Base-by-base conservation (phyloP, 2,888 invertebrate genomes). In the Platycnemis pennipes region DNA sequence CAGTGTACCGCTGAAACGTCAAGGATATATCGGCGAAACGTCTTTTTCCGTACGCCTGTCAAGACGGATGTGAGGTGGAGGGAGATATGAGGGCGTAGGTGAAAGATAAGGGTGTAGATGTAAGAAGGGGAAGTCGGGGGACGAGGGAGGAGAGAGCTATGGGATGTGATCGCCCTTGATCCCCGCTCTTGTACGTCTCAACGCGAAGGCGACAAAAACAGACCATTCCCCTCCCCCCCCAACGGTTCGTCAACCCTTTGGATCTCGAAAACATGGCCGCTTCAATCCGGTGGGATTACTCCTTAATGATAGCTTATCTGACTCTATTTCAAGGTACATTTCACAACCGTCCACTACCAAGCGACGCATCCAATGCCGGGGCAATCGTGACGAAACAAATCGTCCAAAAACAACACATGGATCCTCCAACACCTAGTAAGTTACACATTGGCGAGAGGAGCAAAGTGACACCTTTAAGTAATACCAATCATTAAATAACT, bases 241-340 rank as follows among this genome's bases (percentile, higher is more conserved):
- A 8, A 63, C 63, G 1, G 2, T 37, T 77, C 77, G 3, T n/a
- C 22, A 44, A n/a, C 45, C 56, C 91, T 63, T 63, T 91, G 56
- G 19, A 91, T 69, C 63, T 26, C 91, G 69, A 42, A n/a, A 91
- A 91, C 91, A 63, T 44, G 26, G 13, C 91, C 63, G 63, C 26
- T 63, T 8, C 44, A 42, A n/a, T 26, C 69, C n/a, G 37, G 63
- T 42, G 22, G 63, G 91, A 91, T 91, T 91, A 91, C 63, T 56
- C 56, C 91, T 42, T 63, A 69, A 91, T 91, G 91, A 91, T 63
- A 69, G 37, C 44, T 91, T 69, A 91, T 91, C 91, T 63, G 44
- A 69, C 44, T 37, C 91, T 16, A 63, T n/a, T 77, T 44, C 44
- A 87, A 44, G 37, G n/a, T 53, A 44, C 63, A 42, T 91, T 63